Evolutionary conservation across 2,888 invertebrate genomes (phyloP).

Genomic region (Dasysyrphus albostriatus): DNA sequence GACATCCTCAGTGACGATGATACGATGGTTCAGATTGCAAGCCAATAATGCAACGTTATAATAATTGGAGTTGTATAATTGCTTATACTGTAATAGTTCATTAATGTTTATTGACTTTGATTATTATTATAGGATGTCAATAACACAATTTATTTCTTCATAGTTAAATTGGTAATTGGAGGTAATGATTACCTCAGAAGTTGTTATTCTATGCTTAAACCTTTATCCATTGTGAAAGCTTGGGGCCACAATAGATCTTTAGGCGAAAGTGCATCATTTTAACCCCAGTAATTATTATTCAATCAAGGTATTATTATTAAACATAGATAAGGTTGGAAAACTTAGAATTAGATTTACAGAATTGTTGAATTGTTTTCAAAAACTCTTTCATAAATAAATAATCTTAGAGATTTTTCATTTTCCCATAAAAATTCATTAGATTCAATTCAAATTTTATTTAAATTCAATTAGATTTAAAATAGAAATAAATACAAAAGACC

Average conservation of each 20-base stretch:
- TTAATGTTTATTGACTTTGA: conserved; percentile 9
- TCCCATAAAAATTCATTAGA: too few species aligned
- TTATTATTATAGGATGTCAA: neutral
- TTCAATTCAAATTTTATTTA: too few species aligned
- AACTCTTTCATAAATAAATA: too few species aligned
- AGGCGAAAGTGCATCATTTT: neutral
- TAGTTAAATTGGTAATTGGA: neutral
- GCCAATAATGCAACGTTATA: conserved; percentile 11
- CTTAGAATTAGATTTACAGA: too few species aligned
- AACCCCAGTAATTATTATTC: too few species aligned
- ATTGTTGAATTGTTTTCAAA: too few species aligned
- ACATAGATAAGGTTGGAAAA: too few species aligned
- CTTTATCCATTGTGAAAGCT: neutral
- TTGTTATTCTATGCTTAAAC: neutral
- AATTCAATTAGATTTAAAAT: too few species aligned
- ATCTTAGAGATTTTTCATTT: too few species aligned
- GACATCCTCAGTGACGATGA: conserved; percentile 32
- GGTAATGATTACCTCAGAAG: neutral
- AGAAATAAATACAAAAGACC: too few species aligned
- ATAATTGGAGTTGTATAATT: conserved; percentile 2
- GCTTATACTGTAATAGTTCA: neutral
- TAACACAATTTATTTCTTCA: neutral
- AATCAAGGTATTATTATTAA: too few species aligned
- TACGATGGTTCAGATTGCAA: conserved; percentile 1
- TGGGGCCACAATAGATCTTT: neutral